Base-by-base conservation (phyloP, 2,888 invertebrate genomes). In the Sphaerophoria rueppellii region DNA sequence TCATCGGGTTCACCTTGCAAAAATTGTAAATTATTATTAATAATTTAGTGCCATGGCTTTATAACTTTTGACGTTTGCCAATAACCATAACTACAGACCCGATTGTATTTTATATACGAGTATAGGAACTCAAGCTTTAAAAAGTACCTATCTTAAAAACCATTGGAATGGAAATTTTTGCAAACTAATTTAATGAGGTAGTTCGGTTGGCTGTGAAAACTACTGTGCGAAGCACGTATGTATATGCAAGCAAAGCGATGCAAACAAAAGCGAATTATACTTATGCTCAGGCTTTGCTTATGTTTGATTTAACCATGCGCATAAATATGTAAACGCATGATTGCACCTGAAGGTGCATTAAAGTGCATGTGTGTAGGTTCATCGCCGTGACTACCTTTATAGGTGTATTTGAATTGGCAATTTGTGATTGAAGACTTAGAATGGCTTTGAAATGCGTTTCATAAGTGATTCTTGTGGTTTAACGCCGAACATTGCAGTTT, bases 261-360 rank as follows among this genome's bases (percentile, higher is more conserved):
- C 43, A 60, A 76, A 61, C 67, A 72, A 78, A 57, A 78, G 43
- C 57, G 35, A 54, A 58, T 57, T 67, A 50, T 73, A 61, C 61
- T 74, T 74, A 76, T 85, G 81, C 76, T 76, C 76, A 58, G 50
- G 72, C 48, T 80, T 71, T 61, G 72, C 50, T 80, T 75, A 85
- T 85, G 80, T 61, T 76, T 63, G 63, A 69, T 35, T 76, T 58
- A 81, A 81, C 80, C 83, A 81, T 63, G 75, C 72, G 50, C 61
- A 76, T 79, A 70, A 71, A 70, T 71, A 72, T 73, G 60, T 48
- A 72, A 81, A 81, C 81, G 81, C 81, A 85, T 85, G 81, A 76
- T 80, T 81, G 72, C 81, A 63, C 80, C 46, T 61, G 40, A 67
- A 72, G 24, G 35, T 43, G 69, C 52, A 67, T 60, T 16, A 12